phyloP scores from a whole-genome alignment of 2,888 invertebrate genomes.

The Spilosoma lubricipeda region DNA sequence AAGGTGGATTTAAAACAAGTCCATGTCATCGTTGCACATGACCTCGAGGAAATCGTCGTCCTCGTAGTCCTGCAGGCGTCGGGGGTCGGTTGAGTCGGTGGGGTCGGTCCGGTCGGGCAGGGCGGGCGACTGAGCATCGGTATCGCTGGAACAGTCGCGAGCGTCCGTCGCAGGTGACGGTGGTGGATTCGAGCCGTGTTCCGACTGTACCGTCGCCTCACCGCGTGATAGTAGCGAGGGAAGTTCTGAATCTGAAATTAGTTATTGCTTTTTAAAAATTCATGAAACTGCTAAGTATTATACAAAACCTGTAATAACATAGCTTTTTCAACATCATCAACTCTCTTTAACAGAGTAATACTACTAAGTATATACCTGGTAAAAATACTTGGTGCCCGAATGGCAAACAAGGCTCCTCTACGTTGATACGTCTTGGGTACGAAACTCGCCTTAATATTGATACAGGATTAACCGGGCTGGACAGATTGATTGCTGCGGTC shows the following conservation, averaged over 20 bases:
- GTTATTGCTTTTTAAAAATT: background rate
- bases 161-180: constrained; percentile 93
- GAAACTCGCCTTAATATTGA: too few relatives aligned
- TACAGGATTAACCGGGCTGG: too few relatives aligned
- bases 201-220: constrained; percentile 85
- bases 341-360: too few relatives aligned
- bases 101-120: constrained; percentile 34
- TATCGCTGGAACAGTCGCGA: constrained; percentile 88
- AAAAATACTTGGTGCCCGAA: too few relatives aligned
- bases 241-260: constrained; percentile 83
- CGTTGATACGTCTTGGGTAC: too few relatives aligned
- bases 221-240: constrained; percentile 88
- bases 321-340: too few relatives aligned
- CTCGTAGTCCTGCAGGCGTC: constrained; percentile 76
- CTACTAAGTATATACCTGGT: too few relatives aligned
- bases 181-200: constrained; percentile 90
- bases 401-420: too few relatives aligned
- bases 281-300: background rate
- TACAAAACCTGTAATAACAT: background rate
- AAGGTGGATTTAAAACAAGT: constrained; percentile 85
- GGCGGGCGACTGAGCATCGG: constrained; percentile 72
- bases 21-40: constrained; percentile 90
- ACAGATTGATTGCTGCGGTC: too few relatives aligned
- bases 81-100: constrained; percentile 57
- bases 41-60: constrained; percentile 91